phyloP scores from a whole-genome alignment of 1,140 invertebrate species.

The Heliconius himera region DNA sequence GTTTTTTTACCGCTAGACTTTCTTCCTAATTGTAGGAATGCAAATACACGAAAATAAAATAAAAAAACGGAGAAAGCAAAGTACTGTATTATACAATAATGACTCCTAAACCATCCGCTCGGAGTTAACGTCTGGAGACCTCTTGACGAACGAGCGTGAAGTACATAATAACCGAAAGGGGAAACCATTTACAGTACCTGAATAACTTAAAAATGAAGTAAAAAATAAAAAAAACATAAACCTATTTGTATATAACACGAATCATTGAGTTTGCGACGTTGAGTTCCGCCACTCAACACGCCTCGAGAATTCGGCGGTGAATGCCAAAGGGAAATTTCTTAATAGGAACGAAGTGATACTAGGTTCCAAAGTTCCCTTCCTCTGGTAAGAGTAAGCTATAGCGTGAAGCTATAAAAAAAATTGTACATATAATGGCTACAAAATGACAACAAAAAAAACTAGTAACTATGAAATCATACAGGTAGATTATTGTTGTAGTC shows the following conservation, averaged over 20 bases:
- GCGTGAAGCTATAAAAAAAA: too few relatives aligned
- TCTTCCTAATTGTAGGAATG: too few relatives aligned
- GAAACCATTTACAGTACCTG: not conserved
- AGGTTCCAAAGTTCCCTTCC: too few relatives aligned
- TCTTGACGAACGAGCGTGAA: not conserved
- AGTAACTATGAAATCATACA: slow-evolving; percentile 19
- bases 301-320: too few relatives aligned
- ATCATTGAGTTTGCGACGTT: not conserved
- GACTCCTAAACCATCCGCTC: not conserved
- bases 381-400: too few relatives aligned
- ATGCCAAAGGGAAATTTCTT: too few relatives aligned
- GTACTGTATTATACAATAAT: not conserved
- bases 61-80: not conserved
- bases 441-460: slow-evolving; percentile 6
- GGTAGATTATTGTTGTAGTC: slow-evolving; percentile 3
- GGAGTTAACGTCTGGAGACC: not conserved
- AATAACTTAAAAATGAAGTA: not conserved
- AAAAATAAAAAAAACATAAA: too few relatives aligned
- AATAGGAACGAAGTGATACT: too few relatives aligned
- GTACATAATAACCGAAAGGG: not conserved
- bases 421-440: not conserved
- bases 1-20: too few relatives aligned
- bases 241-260: not conserved
- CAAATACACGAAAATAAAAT: too few relatives aligned
- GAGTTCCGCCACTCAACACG: too few relatives aligned